Percentiles rank a stretch among this genome's conserved stretches.
Conservation (phyloP, 2,797 vertebrate species). For the Gastrophryne carolinensis region DNA sequence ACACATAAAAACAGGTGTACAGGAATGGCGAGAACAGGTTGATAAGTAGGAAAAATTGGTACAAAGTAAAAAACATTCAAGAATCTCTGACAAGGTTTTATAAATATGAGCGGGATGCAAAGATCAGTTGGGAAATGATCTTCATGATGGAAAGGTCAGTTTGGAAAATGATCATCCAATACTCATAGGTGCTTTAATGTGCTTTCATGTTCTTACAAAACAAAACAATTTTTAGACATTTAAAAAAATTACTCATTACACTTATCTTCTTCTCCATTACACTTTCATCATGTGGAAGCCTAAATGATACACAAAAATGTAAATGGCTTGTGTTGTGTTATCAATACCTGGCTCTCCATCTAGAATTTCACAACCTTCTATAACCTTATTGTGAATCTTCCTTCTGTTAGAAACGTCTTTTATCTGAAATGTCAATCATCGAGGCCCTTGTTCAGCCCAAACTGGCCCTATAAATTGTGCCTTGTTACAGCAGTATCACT, state of each 20-base stretch:
- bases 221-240: background rate
- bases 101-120: no score
- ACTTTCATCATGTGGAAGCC: slow-evolving; percentile 39
- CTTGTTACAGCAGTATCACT: slow-evolving; percentile 15
- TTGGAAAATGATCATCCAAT: no score
- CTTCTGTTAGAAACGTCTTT: slow-evolving; percentile 15
- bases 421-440: slow-evolving; percentile 45
- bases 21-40: no score
- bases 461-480: slow-evolving; percentile 42
- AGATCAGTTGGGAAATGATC: no score
- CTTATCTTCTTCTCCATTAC: slow-evolving; percentile 1
- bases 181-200: no score
- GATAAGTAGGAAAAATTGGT: no score
- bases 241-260: background rate
- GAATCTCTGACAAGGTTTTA: no score
- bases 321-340: slow-evolving; percentile 1
- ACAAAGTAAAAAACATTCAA: no score
- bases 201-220: no score
- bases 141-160: no score
- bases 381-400: slow-evolving; percentile 38
- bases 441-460: slow-evolving; percentile 34
- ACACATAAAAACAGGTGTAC: no score
- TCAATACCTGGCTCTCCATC: background rate
- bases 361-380: slow-evolving; percentile 12
- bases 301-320: slow-evolving; percentile 29